These are phyloP conservation scores for Scalopus aquaticus DNA, from an alignment of 2,113 vertebrate species.

Conservation along the genomic window DNA sequence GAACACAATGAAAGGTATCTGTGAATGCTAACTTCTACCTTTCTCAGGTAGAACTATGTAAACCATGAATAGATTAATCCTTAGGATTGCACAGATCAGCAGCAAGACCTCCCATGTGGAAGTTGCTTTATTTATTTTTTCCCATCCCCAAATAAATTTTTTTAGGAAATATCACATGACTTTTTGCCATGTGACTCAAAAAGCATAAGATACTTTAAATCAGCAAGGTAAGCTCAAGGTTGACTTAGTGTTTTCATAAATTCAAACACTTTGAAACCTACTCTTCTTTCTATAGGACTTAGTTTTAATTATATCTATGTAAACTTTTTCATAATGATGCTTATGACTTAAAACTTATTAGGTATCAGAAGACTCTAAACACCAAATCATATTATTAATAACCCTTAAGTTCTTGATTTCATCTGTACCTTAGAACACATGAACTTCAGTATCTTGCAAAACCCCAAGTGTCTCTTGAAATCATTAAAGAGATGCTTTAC, in stretches of 20 bases:
- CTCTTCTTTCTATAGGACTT: not conserved
- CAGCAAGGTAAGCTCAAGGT: not conserved
- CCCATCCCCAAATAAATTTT: slow-evolving; percentile 22
- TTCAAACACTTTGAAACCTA: not conserved
- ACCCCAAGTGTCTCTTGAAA: not conserved
- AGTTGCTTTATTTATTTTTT: not conserved
- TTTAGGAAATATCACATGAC: not conserved
- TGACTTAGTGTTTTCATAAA: not conserved
- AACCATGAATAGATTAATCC: not conserved
- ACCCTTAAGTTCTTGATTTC: not conserved
- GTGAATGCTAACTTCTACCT: not conserved
- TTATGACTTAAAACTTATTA: not conserved
- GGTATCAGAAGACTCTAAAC: not conserved
- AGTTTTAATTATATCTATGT: not conserved
- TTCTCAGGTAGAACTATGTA: not conserved
- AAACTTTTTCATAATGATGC: not conserved
- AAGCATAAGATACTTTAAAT: not conserved
- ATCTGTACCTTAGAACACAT: not conserved
- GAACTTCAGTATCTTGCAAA: not conserved
- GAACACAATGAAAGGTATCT: not conserved
- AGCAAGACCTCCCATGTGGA: not conserved
- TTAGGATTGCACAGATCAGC: not conserved
- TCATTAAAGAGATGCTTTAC: not conserved
- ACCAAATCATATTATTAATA: not conserved
- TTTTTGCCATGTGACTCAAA: not conserved